Evolutionary conservation across 2,113 vertebrate species (phyloP).

Genomic region (Brachirus orientalis): DNA sequence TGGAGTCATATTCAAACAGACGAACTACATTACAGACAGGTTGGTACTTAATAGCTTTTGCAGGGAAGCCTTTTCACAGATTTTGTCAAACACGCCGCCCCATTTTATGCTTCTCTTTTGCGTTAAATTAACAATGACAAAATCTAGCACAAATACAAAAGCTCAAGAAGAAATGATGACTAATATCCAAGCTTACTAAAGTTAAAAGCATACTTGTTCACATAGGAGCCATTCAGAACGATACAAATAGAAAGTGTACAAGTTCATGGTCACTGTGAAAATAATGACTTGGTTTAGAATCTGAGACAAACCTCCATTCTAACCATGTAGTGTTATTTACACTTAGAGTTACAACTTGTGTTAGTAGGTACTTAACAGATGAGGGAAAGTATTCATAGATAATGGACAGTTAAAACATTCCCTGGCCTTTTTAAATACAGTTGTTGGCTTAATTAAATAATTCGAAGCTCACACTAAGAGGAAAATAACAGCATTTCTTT

Average conservation of each 20-base stretch:
- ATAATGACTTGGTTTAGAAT: not conserved
- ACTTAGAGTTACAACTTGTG: too few species aligned
- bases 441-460: too few species aligned
- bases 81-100: too few species aligned
- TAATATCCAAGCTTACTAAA: not conserved
- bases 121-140: not conserved
- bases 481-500: too few species aligned
- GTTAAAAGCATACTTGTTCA: not conserved
- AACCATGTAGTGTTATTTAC: too few species aligned
- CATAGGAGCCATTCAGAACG: constrained; percentile 2
- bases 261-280: not conserved
- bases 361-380: too few species aligned
- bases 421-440: too few species aligned
- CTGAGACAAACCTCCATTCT: not conserved
- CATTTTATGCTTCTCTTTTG: not conserved
- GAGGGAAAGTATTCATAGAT: too few species aligned
- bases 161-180: too few species aligned
- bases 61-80: too few species aligned
- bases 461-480: too few species aligned
- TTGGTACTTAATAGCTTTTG: not conserved
- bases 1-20: not conserved
- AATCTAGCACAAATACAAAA: not conserved
- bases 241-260: not conserved
- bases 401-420: too few species aligned
- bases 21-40: not conserved